Conservation (phyloP, 2,113 vertebrate species). For the Ia io region DNA sequence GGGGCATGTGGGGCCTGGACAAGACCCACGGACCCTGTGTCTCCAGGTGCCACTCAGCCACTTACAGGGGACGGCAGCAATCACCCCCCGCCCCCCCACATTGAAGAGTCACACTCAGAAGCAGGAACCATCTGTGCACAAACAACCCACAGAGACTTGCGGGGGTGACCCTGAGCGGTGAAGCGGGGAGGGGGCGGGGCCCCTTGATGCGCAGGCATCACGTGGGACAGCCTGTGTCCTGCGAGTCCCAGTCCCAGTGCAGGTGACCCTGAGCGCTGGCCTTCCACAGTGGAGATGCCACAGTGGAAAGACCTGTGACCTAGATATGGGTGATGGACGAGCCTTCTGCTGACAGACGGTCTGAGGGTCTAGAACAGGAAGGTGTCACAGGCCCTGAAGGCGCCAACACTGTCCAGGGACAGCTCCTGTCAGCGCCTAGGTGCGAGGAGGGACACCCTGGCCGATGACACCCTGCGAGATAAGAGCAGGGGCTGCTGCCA, state of each 20-base stretch:
- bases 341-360: no score
- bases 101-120: background rate
- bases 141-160: background rate
- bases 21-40: no score
- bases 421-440: background rate
- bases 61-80: no score
- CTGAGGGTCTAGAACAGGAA: no score
- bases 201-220: background rate
- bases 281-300: background rate
- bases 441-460: background rate
- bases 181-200: no score
- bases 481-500: background rate
- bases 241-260: background rate
- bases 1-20: background rate
- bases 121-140: no score
- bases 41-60: background rate
- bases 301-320: no score
- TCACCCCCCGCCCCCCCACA: fast-evolving
- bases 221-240: background rate
- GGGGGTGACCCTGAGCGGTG: background rate
- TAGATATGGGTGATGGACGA: no score
- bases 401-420: background rate
- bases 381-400: no score
- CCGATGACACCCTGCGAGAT: background rate
- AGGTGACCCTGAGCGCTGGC: background rate